phyloP scores from a whole-genome alignment of 2,888 invertebrate species.

The Phasia obesa region DNA sequence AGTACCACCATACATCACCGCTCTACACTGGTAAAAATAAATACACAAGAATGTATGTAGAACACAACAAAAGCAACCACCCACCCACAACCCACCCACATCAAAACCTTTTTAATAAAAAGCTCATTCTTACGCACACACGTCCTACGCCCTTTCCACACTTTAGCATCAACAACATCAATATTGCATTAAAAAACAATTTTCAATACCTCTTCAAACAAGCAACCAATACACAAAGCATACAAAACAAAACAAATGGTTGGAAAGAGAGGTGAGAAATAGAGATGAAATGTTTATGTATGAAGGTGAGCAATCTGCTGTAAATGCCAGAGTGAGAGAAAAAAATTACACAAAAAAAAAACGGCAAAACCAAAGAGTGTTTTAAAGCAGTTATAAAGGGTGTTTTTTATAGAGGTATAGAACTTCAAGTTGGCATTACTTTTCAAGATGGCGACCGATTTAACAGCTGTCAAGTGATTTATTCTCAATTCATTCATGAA shows the following conservation, averaged over 20 bases:
- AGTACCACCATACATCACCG: not conserved
- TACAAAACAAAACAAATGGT: not conserved
- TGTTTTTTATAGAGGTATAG: too few species aligned
- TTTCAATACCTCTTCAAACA: constrained; percentile 78
- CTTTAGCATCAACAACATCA: constrained; percentile 68
- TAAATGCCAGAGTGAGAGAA: not conserved
- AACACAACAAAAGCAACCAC: not conserved
- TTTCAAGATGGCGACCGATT: too few species aligned
- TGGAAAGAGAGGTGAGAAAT: constrained; percentile 25
- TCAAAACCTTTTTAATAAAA: constrained; percentile 11
- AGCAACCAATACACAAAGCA: too few species aligned
- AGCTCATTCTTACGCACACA: not conserved
- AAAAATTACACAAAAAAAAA: not conserved
- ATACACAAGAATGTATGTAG: too few species aligned
- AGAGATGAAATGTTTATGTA: too few species aligned
- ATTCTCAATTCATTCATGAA: too few species aligned
- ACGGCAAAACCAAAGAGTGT: not conserved
- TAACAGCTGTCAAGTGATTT: too few species aligned
- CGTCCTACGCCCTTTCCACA: not conserved
- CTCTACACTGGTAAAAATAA: too few species aligned
- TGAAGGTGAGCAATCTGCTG: not conserved
- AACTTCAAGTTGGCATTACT: too few species aligned
- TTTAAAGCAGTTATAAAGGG: not conserved
- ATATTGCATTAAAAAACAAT: constrained; percentile 78
- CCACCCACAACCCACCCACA: not conserved